phyloP scores from a whole-genome alignment of 2,113 vertebrate species.

The Ursus arctos region DNA sequence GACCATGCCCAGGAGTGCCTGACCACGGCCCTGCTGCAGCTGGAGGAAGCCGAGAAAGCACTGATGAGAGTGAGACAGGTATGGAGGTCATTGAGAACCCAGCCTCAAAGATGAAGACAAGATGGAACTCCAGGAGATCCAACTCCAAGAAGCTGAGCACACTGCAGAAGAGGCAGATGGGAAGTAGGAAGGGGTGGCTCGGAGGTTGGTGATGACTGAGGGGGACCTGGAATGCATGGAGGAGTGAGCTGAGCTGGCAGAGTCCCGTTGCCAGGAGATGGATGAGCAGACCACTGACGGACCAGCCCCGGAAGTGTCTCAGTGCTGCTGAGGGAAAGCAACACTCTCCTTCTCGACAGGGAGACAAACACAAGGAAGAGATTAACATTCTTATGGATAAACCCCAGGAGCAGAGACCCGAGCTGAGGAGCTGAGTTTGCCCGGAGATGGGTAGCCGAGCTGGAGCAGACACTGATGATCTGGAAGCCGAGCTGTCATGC shows the following conservation, averaged over 20 bases:
- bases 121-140: not conserved
- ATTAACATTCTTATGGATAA: not conserved
- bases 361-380: not conserved
- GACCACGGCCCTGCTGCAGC: not conserved
- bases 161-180: not conserved
- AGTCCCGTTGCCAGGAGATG: conserved; percentile 92
- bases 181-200: conserved; percentile 87
- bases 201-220: conserved; percentile 92
- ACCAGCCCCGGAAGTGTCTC: conserved; percentile 95
- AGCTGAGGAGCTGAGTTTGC: not conserved
- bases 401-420: not conserved
- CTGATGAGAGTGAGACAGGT: not conserved
- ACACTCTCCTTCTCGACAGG: not conserved
- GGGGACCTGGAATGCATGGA: conserved; percentile 95
- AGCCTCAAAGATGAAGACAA: not conserved
- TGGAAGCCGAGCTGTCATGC: conserved; percentile 91
- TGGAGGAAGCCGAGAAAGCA: not conserved
- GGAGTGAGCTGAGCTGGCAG: conserved; percentile 92
- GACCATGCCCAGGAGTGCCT: not conserved
- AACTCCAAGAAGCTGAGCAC: not conserved
- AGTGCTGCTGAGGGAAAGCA: conserved; percentile 95
- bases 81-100: not conserved
- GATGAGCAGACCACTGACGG: conserved; percentile 94
- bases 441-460: not conserved
- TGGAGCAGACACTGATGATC: no score